A percentile compares a stretch with the other conserved stretches of the same genome.
These are phyloP conservation scores for Petrocephalus sullivani DNA, from an alignment of 2,797 vertebrate species.

Conservation along the genomic window DNA sequence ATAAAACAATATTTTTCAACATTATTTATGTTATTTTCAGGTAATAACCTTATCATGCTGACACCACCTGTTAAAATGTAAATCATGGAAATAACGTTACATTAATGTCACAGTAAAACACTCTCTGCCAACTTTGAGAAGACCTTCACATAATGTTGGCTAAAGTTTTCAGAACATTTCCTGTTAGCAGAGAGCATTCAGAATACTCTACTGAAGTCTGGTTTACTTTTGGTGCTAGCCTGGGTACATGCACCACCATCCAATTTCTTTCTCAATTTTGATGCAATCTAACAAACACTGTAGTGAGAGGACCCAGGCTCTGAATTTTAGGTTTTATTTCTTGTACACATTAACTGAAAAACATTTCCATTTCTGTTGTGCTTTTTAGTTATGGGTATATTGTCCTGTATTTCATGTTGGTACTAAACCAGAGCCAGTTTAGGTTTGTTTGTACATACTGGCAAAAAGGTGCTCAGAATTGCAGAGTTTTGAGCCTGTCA, in stretches of 20 bases:
- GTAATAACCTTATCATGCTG: not conserved
- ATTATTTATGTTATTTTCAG: not conserved
- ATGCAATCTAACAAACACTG: not conserved
- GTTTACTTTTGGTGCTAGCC: not conserved
- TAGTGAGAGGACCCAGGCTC: not conserved
- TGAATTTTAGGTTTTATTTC: not conserved
- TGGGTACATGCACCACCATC: not conserved
- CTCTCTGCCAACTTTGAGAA: not conserved
- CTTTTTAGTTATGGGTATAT: not conserved
- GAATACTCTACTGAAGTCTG: not conserved
- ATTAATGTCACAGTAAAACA: not conserved
- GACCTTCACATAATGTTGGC: not conserved
- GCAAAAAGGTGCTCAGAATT: not conserved
- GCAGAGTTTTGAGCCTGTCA: not conserved
- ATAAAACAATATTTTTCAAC: not conserved
- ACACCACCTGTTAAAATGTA: not conserved
- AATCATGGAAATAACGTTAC: not conserved
- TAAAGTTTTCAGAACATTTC: not conserved
- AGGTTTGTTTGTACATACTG: not conserved
- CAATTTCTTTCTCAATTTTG: not conserved
- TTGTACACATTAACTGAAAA: not conserved
- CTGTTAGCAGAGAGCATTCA: not conserved
- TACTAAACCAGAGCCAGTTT: not conserved
- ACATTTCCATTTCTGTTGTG: not conserved
- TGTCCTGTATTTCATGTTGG: not conserved